phyloP scores from a whole-genome alignment of 2,888 invertebrate species.

The Corythucha ciliata region DNA sequence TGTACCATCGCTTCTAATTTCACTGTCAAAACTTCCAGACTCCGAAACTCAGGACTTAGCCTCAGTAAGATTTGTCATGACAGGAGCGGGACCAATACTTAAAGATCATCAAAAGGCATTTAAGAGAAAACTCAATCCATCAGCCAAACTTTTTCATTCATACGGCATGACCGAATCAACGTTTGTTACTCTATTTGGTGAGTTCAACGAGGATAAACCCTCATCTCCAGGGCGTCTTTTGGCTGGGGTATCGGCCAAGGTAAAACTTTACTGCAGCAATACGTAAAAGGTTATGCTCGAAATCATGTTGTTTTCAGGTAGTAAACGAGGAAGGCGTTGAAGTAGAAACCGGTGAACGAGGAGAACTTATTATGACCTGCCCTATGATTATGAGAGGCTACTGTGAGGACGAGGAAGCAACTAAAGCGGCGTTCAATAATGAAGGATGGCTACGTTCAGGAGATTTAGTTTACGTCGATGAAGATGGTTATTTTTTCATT shows the following conservation, averaged over 20 bases:
- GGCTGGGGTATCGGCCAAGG: slow-evolving; percentile 18
- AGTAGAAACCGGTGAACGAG: slow-evolving; percentile 56
- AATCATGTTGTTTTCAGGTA: slow-evolving; percentile 27
- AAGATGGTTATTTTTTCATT: slow-evolving; percentile 65
- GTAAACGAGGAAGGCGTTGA: slow-evolving; percentile 43
- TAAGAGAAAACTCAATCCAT: slow-evolving; percentile 11
- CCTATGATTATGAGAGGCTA: slow-evolving; percentile 78
- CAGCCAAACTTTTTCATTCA: slow-evolving; percentile 21
- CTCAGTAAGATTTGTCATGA: slow-evolving; percentile 40
- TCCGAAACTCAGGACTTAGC: slow-evolving; percentile 40
- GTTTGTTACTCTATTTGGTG: slow-evolving; percentile 12
- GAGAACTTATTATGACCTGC: slow-evolving; percentile 78
- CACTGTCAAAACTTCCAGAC: slow-evolving; percentile 48
- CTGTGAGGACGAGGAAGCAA: slow-evolving; percentile 57
- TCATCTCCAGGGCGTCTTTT: slow-evolving; percentile 16
- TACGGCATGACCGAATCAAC: slow-evolving; percentile 28
- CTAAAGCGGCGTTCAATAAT: slow-evolving; percentile 52
- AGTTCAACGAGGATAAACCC: slow-evolving; percentile 24
- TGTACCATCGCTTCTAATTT: slow-evolving; percentile 60
- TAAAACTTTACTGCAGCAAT: neutral
- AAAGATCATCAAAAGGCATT: slow-evolving; percentile 4
- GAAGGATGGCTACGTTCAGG: slow-evolving; percentile 73
- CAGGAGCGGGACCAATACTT: slow-evolving; percentile 39
- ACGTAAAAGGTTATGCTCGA: neutral
- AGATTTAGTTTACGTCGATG: slow-evolving; percentile 73